These are phyloP conservation scores for Psilopsiagon aurifrons DNA, from an alignment of 2,113 vertebrate species.

Conservation along the genomic window DNA sequence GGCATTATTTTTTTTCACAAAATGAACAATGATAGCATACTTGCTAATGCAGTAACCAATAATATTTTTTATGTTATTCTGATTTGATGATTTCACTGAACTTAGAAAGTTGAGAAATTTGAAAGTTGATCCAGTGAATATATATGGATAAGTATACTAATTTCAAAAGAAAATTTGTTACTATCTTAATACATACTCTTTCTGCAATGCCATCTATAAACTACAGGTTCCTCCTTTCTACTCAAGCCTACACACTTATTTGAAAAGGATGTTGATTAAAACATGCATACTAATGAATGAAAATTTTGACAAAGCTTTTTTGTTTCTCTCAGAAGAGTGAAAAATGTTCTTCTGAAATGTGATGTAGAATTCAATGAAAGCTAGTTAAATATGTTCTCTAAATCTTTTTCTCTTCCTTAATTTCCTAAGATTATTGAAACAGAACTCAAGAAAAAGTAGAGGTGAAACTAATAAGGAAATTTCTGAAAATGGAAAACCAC, in stretches of 20 bases:
- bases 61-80: background rate
- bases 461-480: constrained; percentile 5
- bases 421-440: constrained; percentile 18
- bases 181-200: background rate
- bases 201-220: background rate
- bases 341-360: background rate
- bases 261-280: background rate
- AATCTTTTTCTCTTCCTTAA: background rate
- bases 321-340: background rate
- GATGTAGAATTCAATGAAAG: background rate
- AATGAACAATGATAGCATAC: background rate
- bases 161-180: background rate
- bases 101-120: background rate
- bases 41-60: background rate
- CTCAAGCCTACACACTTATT: background rate
- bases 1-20: background rate
- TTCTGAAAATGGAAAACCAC: background rate
- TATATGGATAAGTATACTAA: background rate
- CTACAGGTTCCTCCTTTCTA: background rate
- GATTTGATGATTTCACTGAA: background rate
- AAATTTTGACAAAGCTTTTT: background rate
- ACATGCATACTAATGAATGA: background rate
- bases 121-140: background rate
- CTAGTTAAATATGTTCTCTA: background rate
- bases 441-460: background rate